Evolutionary conservation across 1,140 invertebrate species (phyloP).

Genomic region (Zaprionus ornatus): DNA sequence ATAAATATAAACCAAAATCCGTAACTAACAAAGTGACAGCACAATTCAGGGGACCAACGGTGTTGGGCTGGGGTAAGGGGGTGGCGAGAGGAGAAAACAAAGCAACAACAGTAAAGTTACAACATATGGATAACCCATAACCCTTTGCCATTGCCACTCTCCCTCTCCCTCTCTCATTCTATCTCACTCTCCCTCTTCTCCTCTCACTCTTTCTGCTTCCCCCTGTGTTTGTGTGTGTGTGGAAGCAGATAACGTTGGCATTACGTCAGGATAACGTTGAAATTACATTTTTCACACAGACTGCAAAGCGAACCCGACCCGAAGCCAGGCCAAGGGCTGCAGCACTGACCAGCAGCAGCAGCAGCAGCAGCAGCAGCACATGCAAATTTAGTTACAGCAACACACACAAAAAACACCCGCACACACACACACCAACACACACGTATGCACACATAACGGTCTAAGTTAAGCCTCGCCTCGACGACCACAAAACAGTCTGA

Average conservation of each 20-base stretch:
- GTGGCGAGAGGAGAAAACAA: conserved; percentile 32
- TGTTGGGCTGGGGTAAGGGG: not conserved
- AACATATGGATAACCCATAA: conserved; percentile 60
- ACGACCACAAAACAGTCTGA: conserved; percentile 30
- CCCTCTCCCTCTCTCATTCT: not conserved
- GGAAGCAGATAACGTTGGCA: conserved; percentile 78
- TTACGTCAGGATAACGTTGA: conserved; percentile 80
- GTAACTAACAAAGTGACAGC: conserved; percentile 71
- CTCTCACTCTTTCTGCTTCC: not conserved
- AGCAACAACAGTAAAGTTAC: conserved; percentile 43
- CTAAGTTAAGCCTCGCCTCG: conserved; percentile 64
- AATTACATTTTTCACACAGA: conserved; percentile 80
- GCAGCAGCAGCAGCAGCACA: conserved; percentile 33
- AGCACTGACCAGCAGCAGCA: conserved; percentile 56
- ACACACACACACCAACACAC: conserved; percentile 54
- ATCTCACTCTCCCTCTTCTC: not conserved
- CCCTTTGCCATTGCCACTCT: conserved; percentile 1
- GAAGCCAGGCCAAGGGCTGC: not conserved
- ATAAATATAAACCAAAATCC: conserved; percentile 81
- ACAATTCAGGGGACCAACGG: conserved; percentile 2
- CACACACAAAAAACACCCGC: conserved; percentile 11
- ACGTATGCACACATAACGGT: conserved; percentile 45
- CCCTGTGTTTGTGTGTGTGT: conserved; percentile 45
- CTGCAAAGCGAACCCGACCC: conserved; percentile 9
- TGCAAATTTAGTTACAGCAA: conserved; percentile 70